Base-by-base conservation (phyloP, 1,140 invertebrate species). In the Pissodes strobi region DNA sequence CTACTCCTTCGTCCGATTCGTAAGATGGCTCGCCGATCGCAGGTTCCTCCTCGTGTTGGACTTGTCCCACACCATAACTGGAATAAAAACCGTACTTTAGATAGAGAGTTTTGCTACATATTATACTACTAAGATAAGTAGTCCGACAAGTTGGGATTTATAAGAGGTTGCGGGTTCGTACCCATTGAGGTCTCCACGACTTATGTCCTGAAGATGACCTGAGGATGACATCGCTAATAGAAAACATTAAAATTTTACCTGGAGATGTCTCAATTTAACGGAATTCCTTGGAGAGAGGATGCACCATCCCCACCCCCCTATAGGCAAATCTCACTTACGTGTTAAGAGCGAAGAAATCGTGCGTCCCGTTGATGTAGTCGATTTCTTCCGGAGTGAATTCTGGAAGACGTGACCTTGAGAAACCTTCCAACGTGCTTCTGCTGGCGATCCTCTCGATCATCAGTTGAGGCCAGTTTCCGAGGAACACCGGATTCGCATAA, bases 341-440 rank as follows among this genome's bases (percentile, higher is more conserved):
- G 46, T 72, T 73, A 4, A 74, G 13, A 23, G 67, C 73, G 17
- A 74, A 61, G 39, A 63, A 74, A 22, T 76, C 64, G 55, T 70
- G 60, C 22, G 66, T 73, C 73, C 77, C 75, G 41, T 79, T 82
- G 8, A 88, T 82, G 17, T 77, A 70, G 41, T 79, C 68, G 1
- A 85, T 79, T 77, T 88, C 86, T 60, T 84, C 82, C 0, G 74
- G 57, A n/a, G 83, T 87, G 67, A 89, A 89, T 53, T 78, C 79
- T 0, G 85, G 85, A 13, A 88, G 74, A 18, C 87, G 80, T 1
- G 88, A 89, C 43, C 75, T 73, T 0, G 67, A 62, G 57, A 80
- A 83, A 12, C 84, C 83, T 78, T 89, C 86, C 51, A 79, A 73
- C 41, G 78, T 77, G 72, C 87, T 87, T 25, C 83, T 79, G 10